These are phyloP conservation scores for Polymixis flavicincta DNA, from an alignment of 2,888 invertebrate genomes.

Conservation along the genomic window DNA sequence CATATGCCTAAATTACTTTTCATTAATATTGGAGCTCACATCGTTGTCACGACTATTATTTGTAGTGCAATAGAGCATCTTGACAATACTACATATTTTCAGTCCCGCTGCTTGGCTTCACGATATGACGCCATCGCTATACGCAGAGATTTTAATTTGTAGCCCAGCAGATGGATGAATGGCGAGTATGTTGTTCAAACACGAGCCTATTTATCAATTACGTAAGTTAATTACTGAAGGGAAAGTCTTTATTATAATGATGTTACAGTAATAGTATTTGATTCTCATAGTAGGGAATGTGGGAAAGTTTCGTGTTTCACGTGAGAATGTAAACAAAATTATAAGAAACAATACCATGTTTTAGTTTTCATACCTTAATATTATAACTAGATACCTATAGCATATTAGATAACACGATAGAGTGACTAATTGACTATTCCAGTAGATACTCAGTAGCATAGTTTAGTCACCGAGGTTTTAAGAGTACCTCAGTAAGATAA, in stretches of 20 bases:
- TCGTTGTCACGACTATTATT: not conserved
- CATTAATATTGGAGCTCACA: not conserved
- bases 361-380: not conserved
- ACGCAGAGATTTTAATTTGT: not conserved
- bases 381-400: not conserved
- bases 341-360: slow-evolving; percentile 26
- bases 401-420: slow-evolving; percentile 1
- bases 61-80: not conserved
- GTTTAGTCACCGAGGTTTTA: slow-evolving; percentile 32
- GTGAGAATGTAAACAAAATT: slow-evolving; percentile 8
- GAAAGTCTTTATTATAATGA: not conserved
- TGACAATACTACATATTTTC: not conserved
- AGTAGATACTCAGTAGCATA: slow-evolving; percentile 1
- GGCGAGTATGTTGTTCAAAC: not conserved
- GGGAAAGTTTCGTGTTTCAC: not conserved
- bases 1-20: not conserved
- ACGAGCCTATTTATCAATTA: not conserved
- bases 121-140: not conserved
- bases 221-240: not conserved
- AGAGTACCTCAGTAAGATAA: not conserved
- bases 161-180: not conserved
- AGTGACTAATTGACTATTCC: slow-evolving; percentile 41
- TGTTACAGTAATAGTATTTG: not conserved
- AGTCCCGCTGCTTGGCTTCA: not conserved
- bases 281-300: not conserved